These are phyloP conservation scores for Eupithecia abbreviata DNA, from an alignment of 2,888 invertebrate species.

Conservation along the genomic window DNA sequence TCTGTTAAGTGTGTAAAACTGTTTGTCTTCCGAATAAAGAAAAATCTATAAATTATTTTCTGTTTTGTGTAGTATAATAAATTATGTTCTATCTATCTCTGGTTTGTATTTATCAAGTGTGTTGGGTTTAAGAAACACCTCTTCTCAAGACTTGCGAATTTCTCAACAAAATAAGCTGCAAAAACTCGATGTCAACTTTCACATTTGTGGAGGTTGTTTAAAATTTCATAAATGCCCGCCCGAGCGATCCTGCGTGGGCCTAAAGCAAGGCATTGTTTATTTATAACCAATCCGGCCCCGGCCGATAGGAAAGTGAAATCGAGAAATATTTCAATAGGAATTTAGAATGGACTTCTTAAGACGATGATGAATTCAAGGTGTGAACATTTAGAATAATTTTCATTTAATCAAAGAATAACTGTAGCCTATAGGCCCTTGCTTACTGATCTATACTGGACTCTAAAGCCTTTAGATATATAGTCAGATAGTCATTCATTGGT, in stretches of 20 bases:
- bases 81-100: too few relatives aligned
- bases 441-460: too few relatives aligned
- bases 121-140: background rate
- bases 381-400: too few relatives aligned
- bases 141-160: background rate
- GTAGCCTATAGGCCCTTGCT: too few relatives aligned
- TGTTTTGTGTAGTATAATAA: too few relatives aligned
- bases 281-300: conserved; percentile 58
- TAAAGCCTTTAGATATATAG: too few relatives aligned
- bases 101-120: too few relatives aligned
- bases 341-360: conserved; percentile 42
- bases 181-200: conserved; percentile 39
- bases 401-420: too few relatives aligned
- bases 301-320: conserved; percentile 49
- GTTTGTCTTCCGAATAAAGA: too few relatives aligned
- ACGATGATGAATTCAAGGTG: background rate
- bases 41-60: too few relatives aligned
- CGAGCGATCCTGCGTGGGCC: conserved; percentile 48
- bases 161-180: conserved; percentile 1
- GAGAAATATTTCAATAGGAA: conserved; percentile 50
- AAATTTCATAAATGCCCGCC: conserved; percentile 59
- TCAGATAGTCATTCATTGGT: too few relatives aligned
- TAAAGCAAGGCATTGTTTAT: conserved; percentile 53
- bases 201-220: conserved; percentile 49
- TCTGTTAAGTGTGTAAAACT: too few relatives aligned